phyloP scores from a whole-genome alignment of 2,113 vertebrate genomes.

The Melanocharis versteri region DNA sequence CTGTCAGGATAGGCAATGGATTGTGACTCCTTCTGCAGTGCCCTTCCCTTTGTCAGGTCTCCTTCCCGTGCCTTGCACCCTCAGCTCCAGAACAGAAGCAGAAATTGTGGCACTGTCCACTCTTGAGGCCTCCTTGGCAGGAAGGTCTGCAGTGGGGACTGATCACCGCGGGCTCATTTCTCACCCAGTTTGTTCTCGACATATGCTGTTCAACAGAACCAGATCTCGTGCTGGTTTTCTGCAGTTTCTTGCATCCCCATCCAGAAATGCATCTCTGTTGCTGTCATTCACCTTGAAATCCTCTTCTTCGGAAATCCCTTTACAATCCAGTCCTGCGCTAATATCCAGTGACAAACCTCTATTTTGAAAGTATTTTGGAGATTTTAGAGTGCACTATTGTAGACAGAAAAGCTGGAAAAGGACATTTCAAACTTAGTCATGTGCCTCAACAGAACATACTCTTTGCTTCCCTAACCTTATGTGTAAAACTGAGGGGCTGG shows the following conservation, averaged over 20 bases:
- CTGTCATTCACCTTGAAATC: neutral
- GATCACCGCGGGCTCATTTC: neutral
- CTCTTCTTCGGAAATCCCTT: neutral
- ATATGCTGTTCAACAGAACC: neutral
- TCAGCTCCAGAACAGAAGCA: neutral
- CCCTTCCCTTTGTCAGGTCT: neutral
- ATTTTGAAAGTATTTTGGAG: neutral
- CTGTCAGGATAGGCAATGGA: neutral
- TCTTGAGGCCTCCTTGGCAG: neutral
- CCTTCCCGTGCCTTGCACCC: neutral
- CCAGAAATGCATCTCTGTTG: neutral
- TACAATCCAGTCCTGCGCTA: neutral
- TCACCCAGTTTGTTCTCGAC: neutral
- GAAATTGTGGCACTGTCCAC: neutral
- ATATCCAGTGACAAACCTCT: neutral
- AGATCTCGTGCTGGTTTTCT: neutral
- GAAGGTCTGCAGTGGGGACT: neutral
- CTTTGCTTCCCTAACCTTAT: neutral
- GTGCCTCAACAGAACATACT: neutral
- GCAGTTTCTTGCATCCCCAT: neutral
- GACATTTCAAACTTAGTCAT: neutral
- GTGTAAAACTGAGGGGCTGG: neutral
- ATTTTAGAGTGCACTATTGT: rapidly evolving
- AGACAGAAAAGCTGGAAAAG: neutral
- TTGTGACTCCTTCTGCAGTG: neutral